Evolutionary conservation across 2,113 vertebrate species (phyloP).

Genomic region (Colossoma macropomum): DNA sequence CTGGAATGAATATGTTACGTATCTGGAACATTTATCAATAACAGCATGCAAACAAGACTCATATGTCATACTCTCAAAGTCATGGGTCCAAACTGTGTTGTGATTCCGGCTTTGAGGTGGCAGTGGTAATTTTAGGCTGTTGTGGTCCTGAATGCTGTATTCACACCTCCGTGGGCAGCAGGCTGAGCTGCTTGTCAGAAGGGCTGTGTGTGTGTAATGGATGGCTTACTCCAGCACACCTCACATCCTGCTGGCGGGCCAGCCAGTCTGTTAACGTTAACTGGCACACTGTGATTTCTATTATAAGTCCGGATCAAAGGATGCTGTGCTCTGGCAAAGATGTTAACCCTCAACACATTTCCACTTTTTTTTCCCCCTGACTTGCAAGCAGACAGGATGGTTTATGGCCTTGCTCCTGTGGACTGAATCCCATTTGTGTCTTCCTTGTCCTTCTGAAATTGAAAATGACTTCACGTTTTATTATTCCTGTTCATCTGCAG

Average conservation of each 20-base stretch:
- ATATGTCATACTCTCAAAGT: slow-evolving; percentile 34
- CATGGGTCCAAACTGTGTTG: slow-evolving; percentile 6
- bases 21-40: slow-evolving; percentile 43
- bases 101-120: slow-evolving; percentile 18
- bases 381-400: slow-evolving; percentile 28
- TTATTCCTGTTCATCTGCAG: slow-evolving; percentile 1
- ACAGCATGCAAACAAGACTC: slow-evolving; percentile 3
- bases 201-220: slow-evolving; percentile 44
- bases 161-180: slow-evolving; percentile 44
- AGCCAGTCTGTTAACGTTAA: slow-evolving; percentile 48
- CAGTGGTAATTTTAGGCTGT: slow-evolving; percentile 34
- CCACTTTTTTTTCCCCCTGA: slow-evolving; percentile 45
- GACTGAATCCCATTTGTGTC: slow-evolving; percentile 5
- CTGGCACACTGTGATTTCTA: slow-evolving; percentile 51
- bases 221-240: slow-evolving; percentile 46
- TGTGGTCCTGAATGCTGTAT: slow-evolving; percentile 38
- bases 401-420: slow-evolving; percentile 36
- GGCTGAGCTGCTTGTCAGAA: slow-evolving; percentile 42
- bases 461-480: slow-evolving; percentile 23
- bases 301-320: slow-evolving; percentile 47
- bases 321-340: slow-evolving; percentile 43
- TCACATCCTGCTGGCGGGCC: slow-evolving; percentile 34
- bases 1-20: slow-evolving; percentile 33
- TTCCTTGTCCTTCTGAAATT: slow-evolving; percentile 6
- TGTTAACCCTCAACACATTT: slow-evolving; percentile 35